Base-by-base conservation (phyloP, 2,888 invertebrate genomes). In the Griposia aprilina region DNA sequence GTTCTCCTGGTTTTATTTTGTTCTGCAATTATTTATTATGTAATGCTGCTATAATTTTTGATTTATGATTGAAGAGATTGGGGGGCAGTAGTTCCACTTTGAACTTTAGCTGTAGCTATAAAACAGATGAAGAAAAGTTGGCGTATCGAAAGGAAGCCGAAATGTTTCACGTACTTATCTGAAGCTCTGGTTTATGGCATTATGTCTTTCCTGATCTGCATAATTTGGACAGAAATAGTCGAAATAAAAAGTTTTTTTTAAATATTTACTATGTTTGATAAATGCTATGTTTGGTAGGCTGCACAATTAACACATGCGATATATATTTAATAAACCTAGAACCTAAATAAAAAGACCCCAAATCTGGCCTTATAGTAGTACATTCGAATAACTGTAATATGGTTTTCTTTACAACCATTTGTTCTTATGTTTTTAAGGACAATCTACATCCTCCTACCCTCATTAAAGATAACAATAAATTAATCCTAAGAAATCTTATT, bases 1-100 rank as follows among this genome's bases (percentile, higher is more conserved):
- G 7, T 50, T 71, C 23, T n/a, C 20, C 55, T 55, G 30, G 4
- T 71, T 78, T 83, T 72, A 84, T 84, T 84, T 50, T 52, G 11
- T 41, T 62, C 57, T 36, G 13, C 17, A 55, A 60, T 57, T 30
- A 50, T 80, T 59, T 65, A 55, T 57, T 68, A 15, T 52, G 50
- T 50, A 77, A 67, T 76, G 11, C 52, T 74, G 36, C 36, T 50
- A 41, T 63, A 1, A 36, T 11, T 55, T 66, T 11, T 66, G 23
- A 55, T 66, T 76, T 76, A 82, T 67, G 48, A 15, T 80, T 10
- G 1, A 2, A 13, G 4, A 63, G 17, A 15, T 68, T 13, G 6
- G 4, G 45, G 26, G 23, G 2, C 60, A 41, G 10, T 10, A 57
- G 57, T 41, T 65, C 50, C 48, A 50, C 57, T 63, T 74, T 65